Conservation (phyloP, 2,797 vertebrate genomes). For the Chaenodraco wilsoni region DNA sequence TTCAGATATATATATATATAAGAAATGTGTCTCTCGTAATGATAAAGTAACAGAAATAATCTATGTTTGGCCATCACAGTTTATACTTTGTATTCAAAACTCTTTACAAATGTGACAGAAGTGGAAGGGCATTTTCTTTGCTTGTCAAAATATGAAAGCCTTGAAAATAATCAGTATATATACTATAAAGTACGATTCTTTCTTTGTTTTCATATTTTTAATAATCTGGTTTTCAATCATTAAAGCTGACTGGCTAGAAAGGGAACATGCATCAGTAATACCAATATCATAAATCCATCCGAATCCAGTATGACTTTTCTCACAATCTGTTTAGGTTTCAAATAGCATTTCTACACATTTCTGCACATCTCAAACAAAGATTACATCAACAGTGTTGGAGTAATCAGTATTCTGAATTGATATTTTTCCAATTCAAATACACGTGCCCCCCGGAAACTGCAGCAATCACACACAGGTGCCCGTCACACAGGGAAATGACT, state of each 20-base stretch:
- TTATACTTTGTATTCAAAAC: not conserved
- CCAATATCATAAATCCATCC: not conserved
- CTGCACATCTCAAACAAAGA: conserved; percentile 15
- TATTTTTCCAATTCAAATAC: conserved; percentile 20
- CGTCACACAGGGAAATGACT: conserved; percentile 74
- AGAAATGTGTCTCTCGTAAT: not conserved
- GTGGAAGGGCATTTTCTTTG: not conserved
- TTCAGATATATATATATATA: not conserved
- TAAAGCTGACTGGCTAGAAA: conserved; percentile 13
- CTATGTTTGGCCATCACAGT: not conserved
- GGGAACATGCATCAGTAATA: conserved; percentile 12
- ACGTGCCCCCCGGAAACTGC: conserved; percentile 29
- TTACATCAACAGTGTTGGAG: not conserved
- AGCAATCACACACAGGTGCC: conserved; percentile 55
- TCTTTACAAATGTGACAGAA: not conserved
- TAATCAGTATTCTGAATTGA: conserved; percentile 5
- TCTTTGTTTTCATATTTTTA: not conserved
- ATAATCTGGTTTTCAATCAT: conserved; percentile 9
- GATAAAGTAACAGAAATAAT: not conserved
- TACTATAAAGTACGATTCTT: not conserved
- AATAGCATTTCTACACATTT: not conserved
- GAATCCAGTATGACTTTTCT: conserved; percentile 1
- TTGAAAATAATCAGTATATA: not conserved
- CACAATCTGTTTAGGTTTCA: not conserved
- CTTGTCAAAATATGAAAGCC: too few relatives aligned